Base-by-base conservation (phyloP, 2,888 invertebrate species). In the Smittia sp. region DNA sequence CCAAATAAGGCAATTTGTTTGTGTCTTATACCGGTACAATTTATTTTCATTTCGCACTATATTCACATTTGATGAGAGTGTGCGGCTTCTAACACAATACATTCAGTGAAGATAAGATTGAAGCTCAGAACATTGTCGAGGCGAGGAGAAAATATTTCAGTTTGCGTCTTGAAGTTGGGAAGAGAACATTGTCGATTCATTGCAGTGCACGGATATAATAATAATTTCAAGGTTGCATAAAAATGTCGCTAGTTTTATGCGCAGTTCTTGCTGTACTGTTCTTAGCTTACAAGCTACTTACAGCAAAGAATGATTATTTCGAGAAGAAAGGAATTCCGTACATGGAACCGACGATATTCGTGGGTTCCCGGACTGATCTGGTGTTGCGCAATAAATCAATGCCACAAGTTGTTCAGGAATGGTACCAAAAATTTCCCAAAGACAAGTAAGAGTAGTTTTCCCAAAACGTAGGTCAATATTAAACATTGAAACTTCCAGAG, bases 351-450 rank as follows among this genome's bases (percentile, higher is more conserved):
- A 32, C 3, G 9, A 32, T 32, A n/a, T 1, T 22, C 62, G 38
- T n/a, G 20, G 15, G 70, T 25, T 6, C 41, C 46, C 11, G 15
- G 9, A 1, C 25, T 39, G 62, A 20, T 15, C 41, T 72, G 18
- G 1, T 39, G 4, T 20, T 38, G 20, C 24, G 24, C 1, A 13
- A 39, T n/a, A 20, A n/a, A 1, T 63, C 73, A 46, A 1, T 73
- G 4, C 46, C 65, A 1, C 65, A 73, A 15, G 3, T 41, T 39
- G n/a, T 52, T 65, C 41, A 72, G 41, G 67, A 72, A 27, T 72
- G 70, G 74, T 75, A 74, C 52, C 72, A 67, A 25, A 46, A 22
- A 24, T n/a, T 46, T 62, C 52, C 68, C 74, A 38, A 70, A 74
- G 74, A 69, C 6, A 46, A 46, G 54, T 67, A 66, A 15, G 46